Base-by-base conservation (phyloP, 2,113 vertebrate species). In the Archilochus colubris region DNA sequence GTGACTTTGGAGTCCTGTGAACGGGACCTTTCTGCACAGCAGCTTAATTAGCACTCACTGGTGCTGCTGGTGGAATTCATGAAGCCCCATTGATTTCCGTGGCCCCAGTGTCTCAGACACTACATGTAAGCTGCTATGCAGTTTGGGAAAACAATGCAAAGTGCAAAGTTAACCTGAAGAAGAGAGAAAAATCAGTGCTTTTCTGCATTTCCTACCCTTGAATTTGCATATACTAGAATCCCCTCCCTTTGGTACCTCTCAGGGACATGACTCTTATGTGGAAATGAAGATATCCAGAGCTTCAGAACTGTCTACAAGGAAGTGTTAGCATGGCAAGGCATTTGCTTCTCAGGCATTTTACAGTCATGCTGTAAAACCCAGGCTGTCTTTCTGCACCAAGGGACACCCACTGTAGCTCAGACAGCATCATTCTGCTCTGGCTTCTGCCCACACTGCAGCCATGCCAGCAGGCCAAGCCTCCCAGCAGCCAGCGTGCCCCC, bases 231-330 rank as follows among this genome's bases (percentile, higher is more conserved):
- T 58, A 50, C 16, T 63, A 89, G 85, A 78, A 88, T n/a, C 50
- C 74, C 44, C 31, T 73, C 92, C 91, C 90, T 75, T 93, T 46
- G 3, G 96, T 64, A 82, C 96, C 96, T 98, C 97, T 98, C 98
- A 98, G 97, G 98, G 97, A 98, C 93, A 90, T 96, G 97, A 95
- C 93, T 93, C 76, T 87, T 79, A 76, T 61, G 73, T 55, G 36
- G 84, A 93, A 93, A 91, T 90, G 93, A 86, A 95, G 92, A 91
- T 76, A 73, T 6, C 50, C 91, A 94, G 96, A 88, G 87, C 79
- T 86, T 95, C 92, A 88, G 63, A 69, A 82, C 44, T 79, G 86
- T 68, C 79, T 78, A 7, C 89, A 85, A 88, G 62, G 44, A 68
- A 43, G 58, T 55, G 43, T 90, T 80, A 74, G 64, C 74, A 83